Conservation (phyloP, 2,888 invertebrate species). For the Incurvaria masculella region DNA sequence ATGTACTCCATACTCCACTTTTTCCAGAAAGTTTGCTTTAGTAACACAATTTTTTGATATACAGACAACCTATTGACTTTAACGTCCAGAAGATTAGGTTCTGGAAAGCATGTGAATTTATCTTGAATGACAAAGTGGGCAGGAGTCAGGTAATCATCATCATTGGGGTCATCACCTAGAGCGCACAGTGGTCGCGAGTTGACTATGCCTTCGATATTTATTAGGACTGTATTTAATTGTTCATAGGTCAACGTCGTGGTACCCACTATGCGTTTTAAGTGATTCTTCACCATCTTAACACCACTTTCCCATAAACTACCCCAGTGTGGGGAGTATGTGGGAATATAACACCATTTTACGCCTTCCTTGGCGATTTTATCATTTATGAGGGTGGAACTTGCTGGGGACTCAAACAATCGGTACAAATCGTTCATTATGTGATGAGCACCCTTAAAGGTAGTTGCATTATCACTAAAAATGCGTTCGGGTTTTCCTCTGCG, state of each 20-base stretch:
- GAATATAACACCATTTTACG: too few species aligned
- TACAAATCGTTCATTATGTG: neutral
- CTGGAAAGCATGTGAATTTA: neutral
- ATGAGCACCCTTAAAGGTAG: constrained; percentile 14
- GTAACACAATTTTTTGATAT: neutral
- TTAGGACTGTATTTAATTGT: neutral
- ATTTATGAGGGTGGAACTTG: too few species aligned
- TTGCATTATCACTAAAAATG: constrained; percentile 12
- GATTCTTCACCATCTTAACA: too few species aligned
- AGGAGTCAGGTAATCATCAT: too few species aligned
- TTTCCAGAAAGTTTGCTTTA: neutral
- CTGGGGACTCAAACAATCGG: neutral
- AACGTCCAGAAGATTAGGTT: neutral
- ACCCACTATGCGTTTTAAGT: too few species aligned
- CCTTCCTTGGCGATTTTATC: too few species aligned
- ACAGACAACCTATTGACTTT: neutral
- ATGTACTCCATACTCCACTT: neutral
- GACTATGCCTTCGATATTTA: neutral
- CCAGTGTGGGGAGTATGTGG: too few species aligned
- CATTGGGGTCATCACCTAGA: too few species aligned
- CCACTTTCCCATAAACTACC: too few species aligned
- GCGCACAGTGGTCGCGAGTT: neutral
- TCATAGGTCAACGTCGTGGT: neutral
- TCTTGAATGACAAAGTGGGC: neutral
- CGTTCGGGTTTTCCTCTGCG: constrained; percentile 9